These are phyloP conservation scores for Heterotilapia buettikoferi DNA, from an alignment of 2,113 vertebrate genomes.

Conservation along the genomic window DNA sequence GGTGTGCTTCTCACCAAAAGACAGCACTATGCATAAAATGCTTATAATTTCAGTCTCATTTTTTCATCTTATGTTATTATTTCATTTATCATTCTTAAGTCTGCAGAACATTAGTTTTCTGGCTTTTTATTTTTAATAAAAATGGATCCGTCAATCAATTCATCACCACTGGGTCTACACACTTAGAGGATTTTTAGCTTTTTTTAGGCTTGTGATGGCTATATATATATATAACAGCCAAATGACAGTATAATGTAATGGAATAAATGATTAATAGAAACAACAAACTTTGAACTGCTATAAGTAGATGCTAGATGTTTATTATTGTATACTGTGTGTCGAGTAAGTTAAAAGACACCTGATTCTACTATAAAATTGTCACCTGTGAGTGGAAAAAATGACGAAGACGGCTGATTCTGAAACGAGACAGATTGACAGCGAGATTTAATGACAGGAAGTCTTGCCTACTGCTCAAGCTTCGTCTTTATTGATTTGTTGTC, in stretches of 20 bases:
- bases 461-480: constrained; percentile 44
- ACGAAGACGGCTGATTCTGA: neutral
- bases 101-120: neutral
- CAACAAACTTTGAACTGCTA: neutral
- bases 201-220: neutral
- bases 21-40: neutral
- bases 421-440: constrained; percentile 52
- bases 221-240: neutral
- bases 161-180: neutral
- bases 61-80: neutral
- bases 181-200: neutral
- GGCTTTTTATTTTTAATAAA: neutral
- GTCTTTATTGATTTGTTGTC: constrained; percentile 69
- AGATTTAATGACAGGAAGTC: constrained; percentile 64
- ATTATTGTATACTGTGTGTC: neutral
- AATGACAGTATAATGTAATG: neutral
- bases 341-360: neutral
- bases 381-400: neutral
- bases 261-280: neutral
- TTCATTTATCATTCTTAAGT: neutral
- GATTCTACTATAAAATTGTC: neutral
- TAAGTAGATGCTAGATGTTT: neutral
- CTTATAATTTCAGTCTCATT: neutral
- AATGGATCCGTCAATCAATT: neutral
- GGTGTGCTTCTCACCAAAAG: neutral